phyloP scores from a whole-genome alignment of 2,113 vertebrate species.

The Pangasianodon gigas region DNA sequence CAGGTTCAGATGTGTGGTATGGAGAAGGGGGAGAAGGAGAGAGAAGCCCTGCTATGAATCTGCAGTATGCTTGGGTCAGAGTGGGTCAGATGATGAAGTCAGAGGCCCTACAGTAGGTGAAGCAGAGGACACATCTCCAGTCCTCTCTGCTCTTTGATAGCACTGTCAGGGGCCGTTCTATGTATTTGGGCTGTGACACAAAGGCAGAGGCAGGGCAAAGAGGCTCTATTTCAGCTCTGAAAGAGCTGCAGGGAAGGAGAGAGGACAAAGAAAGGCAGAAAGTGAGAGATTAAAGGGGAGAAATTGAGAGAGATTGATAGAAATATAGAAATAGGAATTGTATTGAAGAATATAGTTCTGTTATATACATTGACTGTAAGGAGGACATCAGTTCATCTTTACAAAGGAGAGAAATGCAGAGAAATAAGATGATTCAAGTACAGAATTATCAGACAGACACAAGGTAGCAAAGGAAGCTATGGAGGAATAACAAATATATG shows the following conservation, averaged over 20 bases:
- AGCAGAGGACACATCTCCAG: constrained; percentile 26
- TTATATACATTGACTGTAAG: constrained; percentile 40
- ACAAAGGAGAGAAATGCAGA: neutral
- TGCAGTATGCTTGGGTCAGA: constrained; percentile 11
- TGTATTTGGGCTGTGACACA: constrained; percentile 20
- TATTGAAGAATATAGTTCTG: constrained; percentile 7
- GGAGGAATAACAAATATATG: neutral
- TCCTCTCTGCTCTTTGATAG: constrained; percentile 19
- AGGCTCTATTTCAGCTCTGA: neutral
- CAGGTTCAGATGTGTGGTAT: constrained; percentile 11
- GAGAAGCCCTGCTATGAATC: neutral
- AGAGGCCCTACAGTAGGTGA: constrained; percentile 35
- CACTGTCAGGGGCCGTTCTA: constrained; percentile 12
- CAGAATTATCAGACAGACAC: constrained; percentile 46
- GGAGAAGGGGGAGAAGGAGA: neutral
- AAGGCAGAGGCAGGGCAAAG: constrained; percentile 1
- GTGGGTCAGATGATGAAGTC: constrained; percentile 31
- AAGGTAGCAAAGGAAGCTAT: neutral
- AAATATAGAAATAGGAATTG: constrained; percentile 47
- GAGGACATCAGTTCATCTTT: constrained; percentile 55
- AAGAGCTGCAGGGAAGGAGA: neutral
- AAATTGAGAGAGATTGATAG: neutral
- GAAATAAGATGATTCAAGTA: constrained; percentile 35
- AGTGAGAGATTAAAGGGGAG: neutral
- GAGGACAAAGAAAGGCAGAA: neutral